Conservation (phyloP, 2,888 invertebrate species). For the Timema podura region DNA sequence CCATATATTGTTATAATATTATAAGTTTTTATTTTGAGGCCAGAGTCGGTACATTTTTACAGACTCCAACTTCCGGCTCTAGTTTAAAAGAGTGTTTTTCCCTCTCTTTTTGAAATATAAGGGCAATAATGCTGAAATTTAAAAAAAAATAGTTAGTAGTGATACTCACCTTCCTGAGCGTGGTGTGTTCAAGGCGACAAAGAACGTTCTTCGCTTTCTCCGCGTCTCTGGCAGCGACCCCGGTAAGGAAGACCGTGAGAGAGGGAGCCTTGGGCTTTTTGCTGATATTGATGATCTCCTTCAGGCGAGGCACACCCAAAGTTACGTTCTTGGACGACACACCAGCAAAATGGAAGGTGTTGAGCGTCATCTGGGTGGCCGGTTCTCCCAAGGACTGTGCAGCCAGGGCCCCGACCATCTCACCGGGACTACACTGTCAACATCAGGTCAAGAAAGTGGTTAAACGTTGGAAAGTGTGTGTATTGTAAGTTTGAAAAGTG, state of each 20-base stretch:
- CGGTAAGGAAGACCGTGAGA: slow-evolving; percentile 94
- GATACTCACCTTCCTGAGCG: slow-evolving; percentile 76
- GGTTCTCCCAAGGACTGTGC: slow-evolving; percentile 99
- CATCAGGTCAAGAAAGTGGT: background rate
- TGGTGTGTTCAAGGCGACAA: slow-evolving; percentile 96
- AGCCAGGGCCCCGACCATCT: slow-evolving; percentile 99
- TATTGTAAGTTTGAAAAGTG: too few species aligned
- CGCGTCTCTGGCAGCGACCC: slow-evolving; percentile 97
- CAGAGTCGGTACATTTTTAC: too few species aligned
- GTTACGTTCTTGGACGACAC: slow-evolving; percentile 99
- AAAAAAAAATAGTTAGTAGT: background rate
- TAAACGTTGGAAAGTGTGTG: too few species aligned
- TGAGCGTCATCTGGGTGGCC: slow-evolving; percentile 99
- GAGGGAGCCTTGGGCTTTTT: slow-evolving; percentile 99
- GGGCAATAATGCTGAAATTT: too few species aligned
- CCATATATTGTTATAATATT: too few species aligned
- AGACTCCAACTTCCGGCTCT: too few species aligned
- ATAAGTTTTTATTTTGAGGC: too few species aligned
- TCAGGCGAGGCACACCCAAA: slow-evolving; percentile 95
- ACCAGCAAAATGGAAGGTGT: slow-evolving; percentile 99
- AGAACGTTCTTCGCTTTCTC: slow-evolving; percentile 99
- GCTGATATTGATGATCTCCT: slow-evolving; percentile 97
- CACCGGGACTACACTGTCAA: slow-evolving; percentile 64
- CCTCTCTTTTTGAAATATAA: too few species aligned
- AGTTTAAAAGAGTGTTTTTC: too few species aligned